Base-by-base conservation (phyloP, 2,888 invertebrate species). In the Drosophila hamatofila region DNA sequence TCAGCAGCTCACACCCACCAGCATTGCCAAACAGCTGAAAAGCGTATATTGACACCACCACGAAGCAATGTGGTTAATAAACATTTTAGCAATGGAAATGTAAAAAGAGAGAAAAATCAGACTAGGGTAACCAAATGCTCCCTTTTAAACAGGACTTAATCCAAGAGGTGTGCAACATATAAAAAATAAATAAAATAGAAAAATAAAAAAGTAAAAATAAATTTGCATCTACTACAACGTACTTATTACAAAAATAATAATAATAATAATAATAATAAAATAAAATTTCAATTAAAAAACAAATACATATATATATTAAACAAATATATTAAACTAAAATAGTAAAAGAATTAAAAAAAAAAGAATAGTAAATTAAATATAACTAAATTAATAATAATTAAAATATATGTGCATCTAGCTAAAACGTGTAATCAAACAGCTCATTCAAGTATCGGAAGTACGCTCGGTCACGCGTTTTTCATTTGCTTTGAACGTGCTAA, bases 21-120 rank as follows among this genome's bases (percentile, higher is more conserved):
- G 35, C 33, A 73, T 80, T 77, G 77, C 70, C 72, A 71, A 72
- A 81, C 61, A 69, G 58, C 54, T 55, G 60, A 27, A 48, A n/a
- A 23, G 25, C 65, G 76, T 65, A 58, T 76, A 39, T 70, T 70
- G 76, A 77, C 77, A 65, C 44, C 55, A 9, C 48, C 30, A 23
- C 33, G 2, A 21, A 16, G 18, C 35, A 0, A 0, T 14, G 56
- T 21, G 49, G 39, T 14, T 54, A 35, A n/a, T n/a, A n/a, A n/a
- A n/a, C n/a, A n/a, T n/a, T n/a, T n/a, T n/a, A n/a, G n/a, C n/a
- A n/a, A n/a, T n/a, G n/a, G n/a, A n/a, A n/a, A n/a, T n/a, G n/a
- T n/a, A n/a, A n/a, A n/a, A n/a, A n/a, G n/a, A n/a, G n/a, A n/a
- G n/a, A n/a, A n/a, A n/a, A n/a, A n/a, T n/a, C n/a, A n/a, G n/a